Evolutionary conservation across 2,113 vertebrate species (phyloP).

Genomic region (Colinus virginianus): DNA sequence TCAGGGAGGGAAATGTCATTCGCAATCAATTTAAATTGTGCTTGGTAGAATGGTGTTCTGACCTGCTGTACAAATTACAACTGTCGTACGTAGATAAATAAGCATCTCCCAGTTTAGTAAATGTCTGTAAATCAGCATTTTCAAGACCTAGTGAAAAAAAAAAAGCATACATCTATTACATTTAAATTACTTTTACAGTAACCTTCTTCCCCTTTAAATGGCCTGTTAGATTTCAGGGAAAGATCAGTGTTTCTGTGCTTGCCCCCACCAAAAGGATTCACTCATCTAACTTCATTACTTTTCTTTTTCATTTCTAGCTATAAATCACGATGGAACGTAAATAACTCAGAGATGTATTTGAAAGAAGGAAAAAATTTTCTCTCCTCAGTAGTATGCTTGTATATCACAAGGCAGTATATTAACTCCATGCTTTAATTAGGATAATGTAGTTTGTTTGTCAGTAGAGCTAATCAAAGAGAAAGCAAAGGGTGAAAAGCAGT

Average conservation of each 20-base stretch:
- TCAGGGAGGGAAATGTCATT: constrained; percentile 14
- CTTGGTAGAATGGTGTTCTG: constrained; percentile 15
- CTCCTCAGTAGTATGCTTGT: rapidly evolving
- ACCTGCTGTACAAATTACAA: constrained; percentile 5
- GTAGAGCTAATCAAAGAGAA: constrained; percentile 11
- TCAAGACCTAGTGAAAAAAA: not conserved
- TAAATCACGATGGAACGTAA: not conserved
- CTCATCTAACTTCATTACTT: not conserved
- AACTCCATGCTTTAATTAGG: not conserved
- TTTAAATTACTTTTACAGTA: not conserved
- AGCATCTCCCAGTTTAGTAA: not conserved
- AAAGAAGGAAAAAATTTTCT: not conserved
- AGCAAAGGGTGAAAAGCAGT: not conserved
- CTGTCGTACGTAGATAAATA: constrained; percentile 29
- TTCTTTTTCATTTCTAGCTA: not conserved
- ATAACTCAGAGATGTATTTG: not conserved
- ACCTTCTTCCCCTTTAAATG: not conserved
- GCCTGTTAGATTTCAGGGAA: not conserved
- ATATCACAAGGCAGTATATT: not conserved
- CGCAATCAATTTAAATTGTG: constrained; percentile 29
- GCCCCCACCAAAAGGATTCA: not conserved
- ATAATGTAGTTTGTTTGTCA: not conserved
- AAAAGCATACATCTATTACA: not conserved
- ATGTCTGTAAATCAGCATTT: constrained; percentile 13
- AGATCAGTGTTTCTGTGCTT: not conserved